These are phyloP conservation scores for Meloidogyne floridensis DNA, from an alignment of 1,140 invertebrate genomes.

Conservation along the genomic window DNA sequence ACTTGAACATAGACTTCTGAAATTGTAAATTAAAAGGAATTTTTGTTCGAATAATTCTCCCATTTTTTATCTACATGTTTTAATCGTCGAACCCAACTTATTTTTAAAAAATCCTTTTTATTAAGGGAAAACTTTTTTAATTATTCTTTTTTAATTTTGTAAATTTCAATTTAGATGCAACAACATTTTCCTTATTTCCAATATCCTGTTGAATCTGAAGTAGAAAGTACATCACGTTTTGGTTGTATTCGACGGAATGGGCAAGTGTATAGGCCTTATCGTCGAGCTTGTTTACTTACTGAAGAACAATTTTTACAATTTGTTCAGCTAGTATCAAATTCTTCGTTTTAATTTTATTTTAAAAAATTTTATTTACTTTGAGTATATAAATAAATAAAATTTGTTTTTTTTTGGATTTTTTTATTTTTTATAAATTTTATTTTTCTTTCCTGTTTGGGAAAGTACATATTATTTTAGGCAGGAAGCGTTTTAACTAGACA, in stretches of 20 bases:
- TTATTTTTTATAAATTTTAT: neutral
- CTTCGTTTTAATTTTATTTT: neutral
- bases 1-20: too few relatives aligned
- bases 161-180: neutral
- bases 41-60: too few relatives aligned
- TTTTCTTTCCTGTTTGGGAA: neutral
- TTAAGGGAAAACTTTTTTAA: neutral
- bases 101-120: too few relatives aligned
- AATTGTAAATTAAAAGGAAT: too few relatives aligned
- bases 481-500: too few relatives aligned
- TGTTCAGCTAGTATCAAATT: slow-evolving; percentile 4
- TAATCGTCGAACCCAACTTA: too few relatives aligned
- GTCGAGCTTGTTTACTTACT: slow-evolving; percentile 47
- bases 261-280: slow-evolving; percentile 39
- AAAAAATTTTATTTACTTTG: neutral
- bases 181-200: slow-evolving; percentile 39
- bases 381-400: neutral
- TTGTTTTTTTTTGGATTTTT: neutral
- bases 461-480: neutral
- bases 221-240: slow-evolving; percentile 51
- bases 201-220: slow-evolving; percentile 51
- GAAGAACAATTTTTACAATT: slow-evolving; percentile 41
- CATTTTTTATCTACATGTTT: too few relatives aligned
- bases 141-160: neutral
- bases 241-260: slow-evolving; percentile 38